Evolutionary conservation across 2,888 invertebrate species (phyloP), one percentile per base, ranked within the genome.

Genomic region (Agrypnus murinus): DNA sequence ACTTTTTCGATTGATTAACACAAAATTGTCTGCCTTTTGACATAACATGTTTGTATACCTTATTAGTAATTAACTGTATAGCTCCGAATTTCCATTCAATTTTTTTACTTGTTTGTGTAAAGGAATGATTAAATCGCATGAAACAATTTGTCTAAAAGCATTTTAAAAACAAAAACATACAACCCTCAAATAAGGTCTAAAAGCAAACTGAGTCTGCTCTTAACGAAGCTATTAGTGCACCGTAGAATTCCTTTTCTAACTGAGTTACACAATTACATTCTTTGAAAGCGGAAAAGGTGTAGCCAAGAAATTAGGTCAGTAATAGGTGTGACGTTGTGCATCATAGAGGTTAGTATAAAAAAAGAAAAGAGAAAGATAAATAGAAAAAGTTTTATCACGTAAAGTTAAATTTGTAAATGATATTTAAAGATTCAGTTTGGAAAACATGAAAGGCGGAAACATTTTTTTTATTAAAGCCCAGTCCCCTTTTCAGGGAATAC

Each of bases 401-500:
- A 25, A 25, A 25, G 25, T 5, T 2, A 5, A 25, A 25, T 25
- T 25, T 25, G 25, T 25, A 25, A 3, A 25, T 25, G 25, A 25
- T 25, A 25, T 25, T 25, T 25, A 3, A 25, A 25, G 25, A 25
- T 25, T 25, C 25, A 25, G 25, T 25, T 25, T 25, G 19, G n/a
- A 17, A 46, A 19, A 46, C 4, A 46, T 4, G 9, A 32, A 19
- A 19, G 31, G 19, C 12, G 50, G 31, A 25, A 31, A 12, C 10
- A 17, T 19, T 50, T 12, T 50, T 46, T 50, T 50, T 50, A 50
- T 50, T 50, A 50, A 50, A 50, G 50, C 50, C 46, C 31, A 50
- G 31, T 12, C 50, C 46, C 25, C 48, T 19, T 50, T 50, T 31
- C n/a, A 19, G 31, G 50, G 15, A 48, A 50, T 25, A 50, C 50